Conservation (phyloP, 1,140 invertebrate genomes). For the Drosophila athabasca region DNA sequence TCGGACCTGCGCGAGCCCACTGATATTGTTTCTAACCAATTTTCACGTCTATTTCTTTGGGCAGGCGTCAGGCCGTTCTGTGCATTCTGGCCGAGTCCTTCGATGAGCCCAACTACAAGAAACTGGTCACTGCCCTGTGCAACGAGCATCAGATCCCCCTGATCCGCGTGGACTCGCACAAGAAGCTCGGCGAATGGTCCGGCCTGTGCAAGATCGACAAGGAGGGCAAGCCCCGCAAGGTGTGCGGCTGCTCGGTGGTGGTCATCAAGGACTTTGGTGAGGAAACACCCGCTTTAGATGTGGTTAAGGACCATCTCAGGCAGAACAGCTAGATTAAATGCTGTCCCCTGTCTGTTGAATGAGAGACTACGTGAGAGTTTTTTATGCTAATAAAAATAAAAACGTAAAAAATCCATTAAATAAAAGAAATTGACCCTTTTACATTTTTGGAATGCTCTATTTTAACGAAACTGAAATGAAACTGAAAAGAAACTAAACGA, state of each 20-base stretch:
- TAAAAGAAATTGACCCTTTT: constrained; percentile 13
- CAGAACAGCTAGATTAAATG: constrained; percentile 83
- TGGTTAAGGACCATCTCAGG: constrained; percentile 95
- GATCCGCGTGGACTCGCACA: constrained; percentile 97
- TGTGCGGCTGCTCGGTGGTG: constrained; percentile 99
- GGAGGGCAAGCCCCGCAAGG: constrained; percentile 99
- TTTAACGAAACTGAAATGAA: not conserved
- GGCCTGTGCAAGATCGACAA: constrained; percentile 99
- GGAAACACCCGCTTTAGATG: constrained; percentile 96
- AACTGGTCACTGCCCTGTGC: constrained; percentile 98
- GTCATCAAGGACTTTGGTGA: constrained; percentile 99
- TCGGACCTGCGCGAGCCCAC: not conserved
- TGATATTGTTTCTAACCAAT: not conserved
- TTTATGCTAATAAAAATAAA: constrained; percentile 64
- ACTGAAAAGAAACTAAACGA: constrained; percentile 1
- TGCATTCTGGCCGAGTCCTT: constrained; percentile 99
- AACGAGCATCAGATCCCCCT: constrained; percentile 99
- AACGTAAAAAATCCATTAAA: constrained; percentile 29
- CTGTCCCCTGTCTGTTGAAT: constrained; percentile 63
- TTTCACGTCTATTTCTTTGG: not conserved
- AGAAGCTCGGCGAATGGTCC: constrained; percentile 99
- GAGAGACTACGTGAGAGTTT: constrained; percentile 75
- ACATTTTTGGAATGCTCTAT: constrained; percentile 72
- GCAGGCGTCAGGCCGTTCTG: constrained; percentile 95
- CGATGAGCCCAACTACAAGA: constrained; percentile 98